phyloP scores from a whole-genome alignment of 2,113 vertebrate species.

The Bufo bufo region DNA sequence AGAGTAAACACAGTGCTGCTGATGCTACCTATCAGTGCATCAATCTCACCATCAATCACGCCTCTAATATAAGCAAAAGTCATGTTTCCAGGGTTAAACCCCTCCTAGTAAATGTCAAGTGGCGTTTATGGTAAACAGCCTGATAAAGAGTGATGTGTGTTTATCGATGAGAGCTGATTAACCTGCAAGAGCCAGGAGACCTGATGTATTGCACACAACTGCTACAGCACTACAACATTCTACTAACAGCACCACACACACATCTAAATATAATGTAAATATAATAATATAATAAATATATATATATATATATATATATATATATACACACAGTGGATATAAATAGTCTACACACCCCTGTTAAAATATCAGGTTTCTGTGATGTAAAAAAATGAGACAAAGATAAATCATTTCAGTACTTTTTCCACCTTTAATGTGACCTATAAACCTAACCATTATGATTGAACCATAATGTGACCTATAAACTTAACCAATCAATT shows the following conservation, averaged over 20 bases:
- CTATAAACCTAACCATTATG: too few relatives aligned
- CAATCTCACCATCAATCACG: constrained; percentile 53
- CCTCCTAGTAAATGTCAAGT: constrained; percentile 51
- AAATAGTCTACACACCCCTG: too few relatives aligned
- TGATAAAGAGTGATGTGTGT: constrained; percentile 46
- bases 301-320: too few relatives aligned
- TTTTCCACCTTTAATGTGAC: too few relatives aligned
- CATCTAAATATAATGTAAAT: background rate
- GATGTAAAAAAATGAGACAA: too few relatives aligned
- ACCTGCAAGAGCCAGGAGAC: background rate
- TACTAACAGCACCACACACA: background rate
- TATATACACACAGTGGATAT: too few relatives aligned
- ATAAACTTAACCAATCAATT: too few relatives aligned
- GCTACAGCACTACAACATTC: background rate
- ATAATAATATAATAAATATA: too few relatives aligned
- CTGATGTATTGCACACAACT: background rate
- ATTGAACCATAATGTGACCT: too few relatives aligned
- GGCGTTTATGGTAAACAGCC: constrained; percentile 51
- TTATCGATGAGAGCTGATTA: constrained; percentile 35
- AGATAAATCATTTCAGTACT: too few relatives aligned
- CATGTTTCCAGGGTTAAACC: constrained; percentile 55
- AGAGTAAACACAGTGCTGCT: constrained; percentile 46
- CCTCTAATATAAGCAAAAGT: constrained; percentile 49
- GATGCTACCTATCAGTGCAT: constrained; percentile 49
- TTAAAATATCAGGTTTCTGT: too few relatives aligned